phyloP scores from a whole-genome alignment of 35 echinoderm and acorn worm genomes.

The Stichopus chloronotus region DNA sequence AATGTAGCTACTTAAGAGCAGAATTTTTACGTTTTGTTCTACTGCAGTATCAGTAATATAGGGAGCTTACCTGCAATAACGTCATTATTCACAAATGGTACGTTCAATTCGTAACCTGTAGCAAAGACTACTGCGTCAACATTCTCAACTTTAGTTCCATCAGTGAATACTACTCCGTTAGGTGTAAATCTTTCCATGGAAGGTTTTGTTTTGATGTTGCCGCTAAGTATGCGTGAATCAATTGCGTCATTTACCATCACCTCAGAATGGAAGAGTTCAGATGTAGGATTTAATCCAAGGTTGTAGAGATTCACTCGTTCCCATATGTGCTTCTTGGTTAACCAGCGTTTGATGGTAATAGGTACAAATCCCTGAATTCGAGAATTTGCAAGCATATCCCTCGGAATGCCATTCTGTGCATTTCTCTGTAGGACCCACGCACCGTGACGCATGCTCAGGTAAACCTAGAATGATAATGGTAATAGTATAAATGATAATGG shows the following conservation, averaged over 20 bases:
- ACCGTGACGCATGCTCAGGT: constrained; percentile 61
- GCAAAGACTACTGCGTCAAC: constrained; percentile 69
- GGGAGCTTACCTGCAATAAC: constrained; percentile 54
- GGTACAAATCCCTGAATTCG: constrained; percentile 24
- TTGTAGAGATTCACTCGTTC: constrained; percentile 40
- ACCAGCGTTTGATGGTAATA: not conserved
- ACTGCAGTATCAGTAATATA: not conserved
- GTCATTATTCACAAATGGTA: constrained; percentile 59
- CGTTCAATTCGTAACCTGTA: constrained; percentile 64
- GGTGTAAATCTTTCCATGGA: constrained; percentile 49
- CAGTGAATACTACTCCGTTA: constrained; percentile 47
- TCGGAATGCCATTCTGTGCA: constrained; percentile 46
- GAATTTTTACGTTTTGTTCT: too few relatives aligned
- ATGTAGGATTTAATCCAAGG: constrained; percentile 32
- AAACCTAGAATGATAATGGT: not conserved
- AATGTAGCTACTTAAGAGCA: too few relatives aligned
- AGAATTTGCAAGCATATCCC: constrained; percentile 30
- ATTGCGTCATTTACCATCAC: constrained; percentile 65
- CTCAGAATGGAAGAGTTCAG: not conserved
- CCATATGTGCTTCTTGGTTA: not conserved
- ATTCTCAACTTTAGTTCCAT: constrained; percentile 49
- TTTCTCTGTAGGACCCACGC: constrained; percentile 45
- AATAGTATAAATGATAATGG: not conserved
- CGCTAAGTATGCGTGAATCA: constrained; percentile 48
- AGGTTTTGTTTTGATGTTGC: constrained; percentile 39